phyloP scores from a whole-genome alignment of 2,888 invertebrate species.

The Eristalinus aeneus region DNA sequence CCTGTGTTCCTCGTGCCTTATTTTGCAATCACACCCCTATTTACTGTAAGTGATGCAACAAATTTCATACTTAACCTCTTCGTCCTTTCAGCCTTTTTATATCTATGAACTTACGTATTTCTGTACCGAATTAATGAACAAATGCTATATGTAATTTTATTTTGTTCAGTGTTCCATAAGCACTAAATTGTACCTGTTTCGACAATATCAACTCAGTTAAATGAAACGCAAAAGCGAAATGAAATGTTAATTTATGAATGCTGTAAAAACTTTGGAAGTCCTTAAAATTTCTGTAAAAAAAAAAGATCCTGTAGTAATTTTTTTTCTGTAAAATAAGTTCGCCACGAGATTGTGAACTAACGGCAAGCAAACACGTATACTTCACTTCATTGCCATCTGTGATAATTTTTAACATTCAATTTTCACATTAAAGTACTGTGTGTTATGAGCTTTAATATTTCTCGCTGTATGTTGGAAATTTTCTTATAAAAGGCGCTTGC shows the following conservation, averaged over 20 bases:
- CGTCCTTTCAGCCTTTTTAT: conserved; percentile 15
- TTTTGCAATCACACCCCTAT: conserved; percentile 19
- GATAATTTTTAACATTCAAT: conserved; percentile 26
- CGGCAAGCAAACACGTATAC: background rate
- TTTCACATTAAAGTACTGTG: conserved; percentile 17
- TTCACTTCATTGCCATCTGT: conserved; percentile 13
- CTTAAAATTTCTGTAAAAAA: background rate
- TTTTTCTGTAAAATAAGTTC: conserved; percentile 36
- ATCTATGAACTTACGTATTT: background rate
- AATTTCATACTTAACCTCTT: conserved; percentile 30
- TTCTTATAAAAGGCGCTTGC: conserved; percentile 30
- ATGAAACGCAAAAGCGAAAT: background rate
- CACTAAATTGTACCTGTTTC: background rate
- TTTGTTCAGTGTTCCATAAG: background rate
- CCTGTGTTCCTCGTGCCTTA: conserved; percentile 39
- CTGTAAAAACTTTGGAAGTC: background rate
- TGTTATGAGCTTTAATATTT: conserved; percentile 24
- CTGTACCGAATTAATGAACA: background rate
- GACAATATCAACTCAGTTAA: background rate
- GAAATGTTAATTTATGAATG: conserved; percentile 46
- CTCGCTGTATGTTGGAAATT: background rate
- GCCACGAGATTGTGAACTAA: conserved; percentile 31
- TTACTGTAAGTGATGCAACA: conserved; percentile 50
- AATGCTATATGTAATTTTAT: background rate
- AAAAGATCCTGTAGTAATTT: background rate